Conservation (phyloP, 1,140 invertebrate genomes). For the Eumaeus atala region DNA sequence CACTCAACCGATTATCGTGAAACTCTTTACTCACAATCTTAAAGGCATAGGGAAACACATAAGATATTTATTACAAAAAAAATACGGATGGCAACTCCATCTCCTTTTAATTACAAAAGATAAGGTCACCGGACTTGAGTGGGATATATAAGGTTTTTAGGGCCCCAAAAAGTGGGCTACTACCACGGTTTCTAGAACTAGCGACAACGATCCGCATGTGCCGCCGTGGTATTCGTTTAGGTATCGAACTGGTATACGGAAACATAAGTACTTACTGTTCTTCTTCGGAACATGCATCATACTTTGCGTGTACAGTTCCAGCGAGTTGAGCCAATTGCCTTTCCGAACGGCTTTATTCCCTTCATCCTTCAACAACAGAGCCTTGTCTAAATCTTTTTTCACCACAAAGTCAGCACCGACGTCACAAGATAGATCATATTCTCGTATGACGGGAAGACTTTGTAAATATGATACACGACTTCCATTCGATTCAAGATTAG, state of each 20-base stretch:
- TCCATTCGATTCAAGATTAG: constrained; percentile 60
- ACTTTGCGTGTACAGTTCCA: constrained; percentile 84
- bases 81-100: no score
- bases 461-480: constrained; percentile 56
- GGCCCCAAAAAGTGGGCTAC: no score
- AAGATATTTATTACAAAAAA: no score
- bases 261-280: constrained; percentile 74
- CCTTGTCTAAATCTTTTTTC: constrained; percentile 79
- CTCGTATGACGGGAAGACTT: constrained; percentile 45
- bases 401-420: constrained; percentile 49
- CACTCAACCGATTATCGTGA: no score
- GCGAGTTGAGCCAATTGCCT: constrained; percentile 83
- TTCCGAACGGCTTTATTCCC: constrained; percentile 87
- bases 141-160: no score
- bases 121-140: no score
- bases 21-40: no score
- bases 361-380: constrained; percentile 79
- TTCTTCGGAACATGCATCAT: constrained; percentile 78
- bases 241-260: constrained; percentile 10
- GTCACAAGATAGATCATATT: constrained; percentile 50
- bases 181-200: no score
- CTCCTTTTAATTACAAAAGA: no score
- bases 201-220: no score
- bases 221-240: no score
- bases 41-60: no score